These are phyloP conservation scores for Equus przewalskii DNA, from an alignment of 2,113 vertebrate genomes.

Conservation along the genomic window DNA sequence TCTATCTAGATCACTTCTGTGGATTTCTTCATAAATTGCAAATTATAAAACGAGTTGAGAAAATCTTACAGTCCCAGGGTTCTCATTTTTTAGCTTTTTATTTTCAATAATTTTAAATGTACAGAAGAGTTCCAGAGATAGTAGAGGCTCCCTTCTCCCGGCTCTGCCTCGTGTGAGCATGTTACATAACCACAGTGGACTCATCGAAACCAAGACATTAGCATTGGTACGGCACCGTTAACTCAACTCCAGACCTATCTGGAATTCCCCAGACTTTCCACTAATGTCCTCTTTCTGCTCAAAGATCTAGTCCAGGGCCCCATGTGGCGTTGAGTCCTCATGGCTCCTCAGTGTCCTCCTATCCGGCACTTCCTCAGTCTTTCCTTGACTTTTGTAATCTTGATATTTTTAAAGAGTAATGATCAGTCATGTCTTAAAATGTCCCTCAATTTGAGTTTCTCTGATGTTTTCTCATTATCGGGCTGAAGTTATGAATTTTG, in stretches of 20 bases:
- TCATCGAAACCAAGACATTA: background rate
- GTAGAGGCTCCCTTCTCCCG: rapidly evolving
- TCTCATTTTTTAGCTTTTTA: background rate
- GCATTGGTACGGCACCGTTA: rapidly evolving
- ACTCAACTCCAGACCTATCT: background rate
- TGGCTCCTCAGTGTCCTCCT: no score
- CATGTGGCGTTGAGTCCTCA: rapidly evolving
- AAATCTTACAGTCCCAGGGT: background rate
- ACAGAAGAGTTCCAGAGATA: no score
- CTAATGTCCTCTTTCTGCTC: background rate
- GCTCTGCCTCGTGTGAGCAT: rapidly evolving
- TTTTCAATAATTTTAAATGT: background rate
- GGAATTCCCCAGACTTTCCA: background rate
- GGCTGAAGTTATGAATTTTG: no score
- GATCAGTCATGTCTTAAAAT: rapidly evolving
- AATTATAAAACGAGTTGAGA: background rate
- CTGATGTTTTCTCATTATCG: background rate
- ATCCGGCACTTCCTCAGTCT: background rate
- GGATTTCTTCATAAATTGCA: background rate
- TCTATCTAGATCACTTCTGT: no score
- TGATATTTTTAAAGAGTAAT: background rate
- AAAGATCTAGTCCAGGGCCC: background rate
- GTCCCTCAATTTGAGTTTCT: background rate
- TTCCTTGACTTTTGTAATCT: background rate
- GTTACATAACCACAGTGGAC: rapidly evolving